A percentile compares a stretch with the other conserved stretches of the same genome.
Conservation (phyloP, 2,888 invertebrate genomes). For the Steinernema scapterisci region DNA sequence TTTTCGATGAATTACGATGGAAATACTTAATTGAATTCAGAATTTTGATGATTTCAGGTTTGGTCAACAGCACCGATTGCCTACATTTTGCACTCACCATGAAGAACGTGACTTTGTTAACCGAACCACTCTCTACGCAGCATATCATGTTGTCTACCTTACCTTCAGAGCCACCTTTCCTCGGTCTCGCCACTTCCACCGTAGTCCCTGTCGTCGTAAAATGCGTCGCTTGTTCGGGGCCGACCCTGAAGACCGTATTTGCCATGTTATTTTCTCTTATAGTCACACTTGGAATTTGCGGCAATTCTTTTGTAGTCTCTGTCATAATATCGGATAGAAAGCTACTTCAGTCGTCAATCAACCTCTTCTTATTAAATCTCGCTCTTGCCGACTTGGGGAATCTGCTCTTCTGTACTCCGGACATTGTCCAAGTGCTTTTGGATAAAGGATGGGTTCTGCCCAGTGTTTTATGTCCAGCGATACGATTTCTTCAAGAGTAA, state of each 20-base stretch:
- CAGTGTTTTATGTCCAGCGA: slow-evolving; percentile 64
- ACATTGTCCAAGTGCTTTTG: slow-evolving; percentile 47
- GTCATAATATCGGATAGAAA: slow-evolving; percentile 52
- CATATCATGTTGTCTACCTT: neutral
- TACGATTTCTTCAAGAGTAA: slow-evolving; percentile 68
- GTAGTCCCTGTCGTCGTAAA: neutral
- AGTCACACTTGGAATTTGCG: slow-evolving; percentile 50
- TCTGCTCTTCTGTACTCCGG: slow-evolving; percentile 53
- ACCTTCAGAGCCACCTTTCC: neutral
- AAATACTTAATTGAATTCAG: too few relatives aligned
- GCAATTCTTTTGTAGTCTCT: slow-evolving; percentile 53
- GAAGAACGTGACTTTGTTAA: neutral
- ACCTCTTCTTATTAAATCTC: slow-evolving; percentile 55
- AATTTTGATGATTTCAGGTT: slow-evolving; percentile 1
- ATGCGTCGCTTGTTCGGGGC: slow-evolving; percentile 8
- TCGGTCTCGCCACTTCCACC: neutral
- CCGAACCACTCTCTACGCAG: neutral
- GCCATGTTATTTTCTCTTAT: slow-evolving; percentile 43
- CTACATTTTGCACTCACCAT: neutral
- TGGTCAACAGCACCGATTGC: neutral
- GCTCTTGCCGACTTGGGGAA: slow-evolving; percentile 56
- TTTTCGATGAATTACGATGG: too few relatives aligned
- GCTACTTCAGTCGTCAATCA: slow-evolving; percentile 51
- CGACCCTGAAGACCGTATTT: slow-evolving; percentile 68
- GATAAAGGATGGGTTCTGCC: slow-evolving; percentile 55